Base-by-base conservation (phyloP, 1,140 invertebrate species). In the Pogonognathellus flavescens region DNA sequence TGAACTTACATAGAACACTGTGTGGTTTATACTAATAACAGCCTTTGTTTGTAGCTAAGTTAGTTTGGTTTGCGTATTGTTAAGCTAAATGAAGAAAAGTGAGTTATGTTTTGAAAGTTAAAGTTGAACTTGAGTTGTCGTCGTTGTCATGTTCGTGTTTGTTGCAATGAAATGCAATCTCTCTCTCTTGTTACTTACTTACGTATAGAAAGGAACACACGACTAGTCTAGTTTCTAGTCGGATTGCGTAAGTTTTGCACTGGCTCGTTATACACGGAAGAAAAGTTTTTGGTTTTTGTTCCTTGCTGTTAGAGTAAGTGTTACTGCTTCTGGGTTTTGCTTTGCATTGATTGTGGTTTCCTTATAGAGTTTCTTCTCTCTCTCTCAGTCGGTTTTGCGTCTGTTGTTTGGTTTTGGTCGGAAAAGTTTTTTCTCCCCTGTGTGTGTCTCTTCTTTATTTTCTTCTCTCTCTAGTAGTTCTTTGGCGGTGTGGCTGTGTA, bases 111-210 rank as follows among this genome's bases (percentile, higher is more conserved):
- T 6, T 11, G 14, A 76, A 76, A 76, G 70, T 76, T 50, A 76
- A 76, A 76, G 70, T 76, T 76, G 70, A 76, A 76, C 70, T 76
- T 76, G 70, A 76, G 70, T 76, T 50, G 70, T 76, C 70, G 25
- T 16, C 70, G 41, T 76, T 76, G 70, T 76, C 70, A 76, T 76
- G 70, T 76, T 76, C 70, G 25, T 76, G 70, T 76, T 76, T n/a
- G 70, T 76, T 76, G 70, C 70, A 76, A 76, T 76, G 70, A 76
- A 76, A 76, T 76, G 70, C 70, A 76, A 76, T 76, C 70, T 41
- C 70, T 50, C 70, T 50, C 13, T 76, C 70, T 41, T 76, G 70
- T 50, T 49, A 76, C 70, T 25, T 7, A 25, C 20, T 31, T 10
- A 41, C 22, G 9, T 8, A 10, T 60, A 60, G 59, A 60, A 18